phyloP scores from a whole-genome alignment of 2,888 invertebrate genomes.

The Lepeophtheirus nordmannii region DNA sequence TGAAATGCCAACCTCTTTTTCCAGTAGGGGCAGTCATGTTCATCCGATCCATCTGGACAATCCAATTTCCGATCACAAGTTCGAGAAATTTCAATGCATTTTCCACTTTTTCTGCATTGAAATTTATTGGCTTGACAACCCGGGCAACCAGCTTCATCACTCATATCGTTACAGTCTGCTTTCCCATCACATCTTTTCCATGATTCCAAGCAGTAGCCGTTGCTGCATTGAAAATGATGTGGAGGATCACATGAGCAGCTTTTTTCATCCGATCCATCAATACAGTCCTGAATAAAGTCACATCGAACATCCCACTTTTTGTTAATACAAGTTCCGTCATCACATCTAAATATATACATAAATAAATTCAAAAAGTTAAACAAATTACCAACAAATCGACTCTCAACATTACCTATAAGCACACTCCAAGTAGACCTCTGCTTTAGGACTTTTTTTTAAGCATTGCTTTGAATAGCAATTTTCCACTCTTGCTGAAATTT shows the following conservation, averaged over 20 bases:
- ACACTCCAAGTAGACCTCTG: constrained; percentile 1
- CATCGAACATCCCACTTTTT: constrained; percentile 35
- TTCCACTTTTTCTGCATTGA: constrained; percentile 1
- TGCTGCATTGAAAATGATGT: not conserved
- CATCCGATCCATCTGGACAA: constrained; percentile 42
- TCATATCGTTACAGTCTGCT: constrained; percentile 43
- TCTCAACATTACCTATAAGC: constrained; percentile 37
- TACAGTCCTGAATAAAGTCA: constrained; percentile 38
- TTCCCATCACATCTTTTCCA: constrained; percentile 47
- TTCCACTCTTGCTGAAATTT: not conserved
- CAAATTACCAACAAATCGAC: no score
- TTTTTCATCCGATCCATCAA: constrained; percentile 30
- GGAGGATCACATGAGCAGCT: constrained; percentile 27
- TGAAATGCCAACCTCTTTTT: constrained; percentile 31
- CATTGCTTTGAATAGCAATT: not conserved
- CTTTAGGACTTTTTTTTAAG: not conserved
- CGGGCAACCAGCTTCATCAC: constrained; percentile 15
- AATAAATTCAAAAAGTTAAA: no score
- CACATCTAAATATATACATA: constrained; percentile 35
- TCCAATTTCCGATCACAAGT: constrained; percentile 15
- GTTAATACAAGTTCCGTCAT: constrained; percentile 45
- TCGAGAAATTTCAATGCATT: not conserved
- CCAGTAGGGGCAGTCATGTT: constrained; percentile 40
- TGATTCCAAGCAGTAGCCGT: constrained; percentile 27
- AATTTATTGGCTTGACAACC: constrained; percentile 7